Evolutionary conservation across 2,888 invertebrate species (phyloP).

Genomic region (Laspeyria flexula): DNA sequence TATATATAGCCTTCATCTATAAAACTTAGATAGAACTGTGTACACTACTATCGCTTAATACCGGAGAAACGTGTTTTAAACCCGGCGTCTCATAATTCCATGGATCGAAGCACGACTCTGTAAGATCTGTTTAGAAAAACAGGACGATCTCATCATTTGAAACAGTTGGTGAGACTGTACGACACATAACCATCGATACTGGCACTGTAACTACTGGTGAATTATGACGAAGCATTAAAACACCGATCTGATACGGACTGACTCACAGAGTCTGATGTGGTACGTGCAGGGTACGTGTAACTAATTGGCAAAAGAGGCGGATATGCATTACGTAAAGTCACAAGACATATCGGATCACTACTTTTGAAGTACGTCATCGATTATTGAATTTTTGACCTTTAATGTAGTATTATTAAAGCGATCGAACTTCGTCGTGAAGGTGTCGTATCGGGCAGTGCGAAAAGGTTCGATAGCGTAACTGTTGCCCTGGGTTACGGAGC

Average conservation of each 20-base stretch:
- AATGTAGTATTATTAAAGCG: not conserved
- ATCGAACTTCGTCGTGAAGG: constrained; percentile 6
- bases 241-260: not conserved
- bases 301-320: constrained; percentile 1
- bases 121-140: constrained; percentile 5
- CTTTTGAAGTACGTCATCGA: not conserved
- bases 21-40: constrained; percentile 7
- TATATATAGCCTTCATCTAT: not conserved
- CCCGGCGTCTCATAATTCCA: not conserved
- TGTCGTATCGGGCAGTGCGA: constrained; percentile 26
- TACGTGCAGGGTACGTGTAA: not conserved
- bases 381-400: not conserved
- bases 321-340: not conserved
- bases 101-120: not conserved
- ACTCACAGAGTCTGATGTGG: not conserved
- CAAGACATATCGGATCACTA: not conserved
- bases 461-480: constrained; percentile 30
- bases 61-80: constrained; percentile 8
- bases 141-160: constrained; percentile 4
- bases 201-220: not conserved
- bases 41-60: constrained; percentile 8
- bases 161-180: too few relatives aligned
- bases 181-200: not conserved
- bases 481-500: constrained; percentile 52
- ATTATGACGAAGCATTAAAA: not conserved